Evolutionary conservation across 2,113 vertebrate species (phyloP).

Genomic region (Setophaga petechia): DNA sequence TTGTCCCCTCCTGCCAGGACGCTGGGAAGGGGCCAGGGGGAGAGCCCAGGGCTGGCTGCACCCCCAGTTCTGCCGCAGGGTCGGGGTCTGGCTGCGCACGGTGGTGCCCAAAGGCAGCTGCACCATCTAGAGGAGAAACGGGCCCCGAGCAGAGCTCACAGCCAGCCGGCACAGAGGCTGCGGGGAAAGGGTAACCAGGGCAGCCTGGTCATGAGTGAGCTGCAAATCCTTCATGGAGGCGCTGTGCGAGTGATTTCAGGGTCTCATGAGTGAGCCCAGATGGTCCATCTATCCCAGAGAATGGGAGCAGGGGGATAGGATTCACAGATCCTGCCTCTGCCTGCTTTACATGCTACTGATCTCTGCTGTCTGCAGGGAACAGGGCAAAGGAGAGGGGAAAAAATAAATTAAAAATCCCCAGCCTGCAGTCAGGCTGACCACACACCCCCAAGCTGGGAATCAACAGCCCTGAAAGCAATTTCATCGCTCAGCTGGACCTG

Average conservation of each 20-base stretch:
- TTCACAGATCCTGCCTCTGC: background rate
- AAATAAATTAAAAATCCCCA: background rate
- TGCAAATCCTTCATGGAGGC: background rate
- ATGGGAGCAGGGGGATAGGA: background rate
- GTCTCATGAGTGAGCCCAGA: background rate
- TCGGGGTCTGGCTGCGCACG: background rate
- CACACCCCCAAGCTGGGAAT: background rate
- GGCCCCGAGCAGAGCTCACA: background rate
- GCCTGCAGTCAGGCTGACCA: background rate
- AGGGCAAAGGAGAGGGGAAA: background rate
- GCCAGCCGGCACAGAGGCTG: background rate
- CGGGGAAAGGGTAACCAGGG: background rate
- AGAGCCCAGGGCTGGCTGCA: background rate
- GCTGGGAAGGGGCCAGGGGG: background rate
- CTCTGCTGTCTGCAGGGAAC: background rate
- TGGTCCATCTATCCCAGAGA: background rate
- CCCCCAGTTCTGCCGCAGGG: background rate
- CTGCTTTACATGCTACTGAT: background rate
- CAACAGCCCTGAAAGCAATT: conserved; percentile 51
- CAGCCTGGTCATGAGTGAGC: background rate
- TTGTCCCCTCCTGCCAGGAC: background rate
- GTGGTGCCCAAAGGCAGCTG: background rate
- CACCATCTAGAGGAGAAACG: conserved; percentile 63
- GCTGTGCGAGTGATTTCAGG: background rate
- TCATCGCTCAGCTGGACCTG: conserved; percentile 31